Evolutionary conservation across 92 coral and sea anemone genomes (phyloP), one percentile per base, ranked within the genome.

Genomic region (Pocillopora meandrina): DNA sequence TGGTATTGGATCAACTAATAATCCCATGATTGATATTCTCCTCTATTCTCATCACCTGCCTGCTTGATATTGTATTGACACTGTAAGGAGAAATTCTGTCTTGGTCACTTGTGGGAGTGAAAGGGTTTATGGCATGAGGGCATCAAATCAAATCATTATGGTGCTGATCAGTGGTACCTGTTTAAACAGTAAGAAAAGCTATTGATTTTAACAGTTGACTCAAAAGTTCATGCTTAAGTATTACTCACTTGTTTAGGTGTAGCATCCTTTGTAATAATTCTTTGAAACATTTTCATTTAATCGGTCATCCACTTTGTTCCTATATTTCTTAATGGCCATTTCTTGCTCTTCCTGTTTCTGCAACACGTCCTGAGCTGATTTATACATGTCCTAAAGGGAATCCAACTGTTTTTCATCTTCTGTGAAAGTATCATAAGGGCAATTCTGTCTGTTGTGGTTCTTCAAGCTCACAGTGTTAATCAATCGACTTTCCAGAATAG

Each of bases 291-390:
- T 14, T 42, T 57, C 52, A 77, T 61, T 19, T 77, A 59, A 35
- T 77, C 52, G 0, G 81, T 42, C 81, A 77, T 36, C 70, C 56
- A 77, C 66, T 58, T 62, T 77, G 81, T n/a, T 36, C 65, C 42
- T 77, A 35, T 13, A 77, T 60, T 77, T 77, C 81, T 77, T 68
- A 13, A 77, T 34, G 18, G 31, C 71, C 13, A 35, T 77, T 34
- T 35, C 31, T 69, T 62, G 81, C 20, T 77, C 81, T 35, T 35
- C 71, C n/a, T 62, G 90, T 71, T 33, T 47, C 5, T 61, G 72
- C 8, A 70, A 68, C 64, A 15, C 76, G 73, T 49, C 90, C 17
- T 52, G 36, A 67, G 73, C 61, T 58, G 72, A 42, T 57, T 20
- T 26, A 26, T 61, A 74, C 33, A 61, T 18, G 19, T 20, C 65